A percentile compares a stretch with the other conserved stretches of the same genome.
Conservation (phyloP, 1,140 invertebrate species). For the Drosophila mayri region DNA sequence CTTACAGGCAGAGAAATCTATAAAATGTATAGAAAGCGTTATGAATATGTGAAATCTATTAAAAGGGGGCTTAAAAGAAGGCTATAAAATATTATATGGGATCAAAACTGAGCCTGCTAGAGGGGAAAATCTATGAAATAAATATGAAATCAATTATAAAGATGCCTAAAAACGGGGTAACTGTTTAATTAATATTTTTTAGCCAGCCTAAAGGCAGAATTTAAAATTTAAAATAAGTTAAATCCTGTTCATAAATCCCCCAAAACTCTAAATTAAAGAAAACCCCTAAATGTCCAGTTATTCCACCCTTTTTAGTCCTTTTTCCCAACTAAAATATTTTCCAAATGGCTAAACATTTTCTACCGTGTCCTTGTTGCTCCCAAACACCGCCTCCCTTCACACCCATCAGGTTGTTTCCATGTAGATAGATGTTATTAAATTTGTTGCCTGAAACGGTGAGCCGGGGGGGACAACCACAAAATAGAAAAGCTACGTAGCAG, state of each 20-base stretch:
- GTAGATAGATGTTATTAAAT: slow-evolving; percentile 52
- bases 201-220: too few species aligned
- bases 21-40: not conserved
- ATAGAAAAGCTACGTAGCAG: not conserved
- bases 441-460: slow-evolving; percentile 27
- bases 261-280: not conserved
- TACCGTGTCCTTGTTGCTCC: slow-evolving; percentile 3
- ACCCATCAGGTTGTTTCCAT: slow-evolving; percentile 28
- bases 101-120: not conserved
- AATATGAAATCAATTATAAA: not conserved
- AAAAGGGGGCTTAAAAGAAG: not conserved
- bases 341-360: slow-evolving; percentile 9
- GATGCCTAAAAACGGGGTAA: too few species aligned
- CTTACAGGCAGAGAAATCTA: slow-evolving; percentile 14
- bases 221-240: not conserved
- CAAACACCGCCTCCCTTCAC: not conserved
- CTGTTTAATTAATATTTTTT: not conserved
- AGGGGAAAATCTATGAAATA: not conserved
- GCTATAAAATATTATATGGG: not conserved
- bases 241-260: not conserved
- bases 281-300: not conserved
- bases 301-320: not conserved
- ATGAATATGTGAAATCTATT: not conserved
- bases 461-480: slow-evolving; percentile 25
- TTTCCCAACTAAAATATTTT: not conserved